Evolutionary conservation across 2,888 invertebrate species (phyloP), one percentile per base, ranked within the genome.

Genomic region (Lasioglossum villosulum): DNA sequence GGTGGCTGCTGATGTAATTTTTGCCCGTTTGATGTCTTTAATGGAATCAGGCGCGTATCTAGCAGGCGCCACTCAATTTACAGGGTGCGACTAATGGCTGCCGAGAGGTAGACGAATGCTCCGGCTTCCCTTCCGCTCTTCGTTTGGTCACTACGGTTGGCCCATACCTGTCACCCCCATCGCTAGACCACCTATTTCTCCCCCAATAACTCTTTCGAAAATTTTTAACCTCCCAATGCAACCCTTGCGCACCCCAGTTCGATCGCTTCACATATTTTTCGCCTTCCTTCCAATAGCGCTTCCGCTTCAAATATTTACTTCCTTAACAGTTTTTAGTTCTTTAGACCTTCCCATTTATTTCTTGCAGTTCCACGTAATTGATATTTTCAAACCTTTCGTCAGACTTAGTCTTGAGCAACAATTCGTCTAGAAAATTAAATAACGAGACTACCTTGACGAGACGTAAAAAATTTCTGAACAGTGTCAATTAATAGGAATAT

Each of bases 21-120:
- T 95, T 95, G 94, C 92, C 92, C 95, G 94, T 95, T 95, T 95
- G 95, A 95, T 94, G 95, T 94, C 93, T 93, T 93, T 94, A 94
- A 95, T 95, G 93, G 93, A 94, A 95, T 95, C 94, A 95, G 93
- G 94, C 93, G 93, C 93, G 94, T 93, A 94, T 93, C 94, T 94
- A 94, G 93, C 93, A 94, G 93, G 94, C 94, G 93, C 93, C 93
- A 94, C 94, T 94, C 94, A 94, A 95, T 94, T 95, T 94, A 88
- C 93, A 92, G 94, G 94, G 94, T 94, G 94, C 93, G 94, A 94
- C 95, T 94, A 95, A 95, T 94, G 94, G 94, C 93, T 94, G 93
- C 91, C 91, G 92, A 92, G 92, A 93, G 92, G 92, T 90, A 93
- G 91, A 91, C 90, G 90, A 88, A 91, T 87, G 87, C 81, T 82